Base-by-base conservation (phyloP, 2,888 invertebrate species). In the Himalopsyche tibetana region DNA sequence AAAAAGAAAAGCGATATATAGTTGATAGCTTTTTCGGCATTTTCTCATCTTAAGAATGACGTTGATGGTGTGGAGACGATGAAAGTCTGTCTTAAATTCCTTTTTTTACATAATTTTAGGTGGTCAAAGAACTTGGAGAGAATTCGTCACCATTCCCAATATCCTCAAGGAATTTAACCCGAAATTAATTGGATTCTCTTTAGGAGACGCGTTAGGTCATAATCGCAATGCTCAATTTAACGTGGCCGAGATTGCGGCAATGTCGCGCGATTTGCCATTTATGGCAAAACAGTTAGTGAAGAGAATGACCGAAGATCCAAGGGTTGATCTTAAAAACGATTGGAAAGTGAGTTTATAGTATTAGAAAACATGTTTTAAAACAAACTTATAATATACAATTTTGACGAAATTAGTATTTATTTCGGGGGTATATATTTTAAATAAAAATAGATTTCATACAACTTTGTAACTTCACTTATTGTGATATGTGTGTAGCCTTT, bases 131-230 rank as follows among this genome's bases (percentile, higher is more conserved):
- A 92, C 91, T 45, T 94, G 94, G 94, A 91, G 92, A 69, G 90
- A 92, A 85, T 93, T 91, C 89, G 89, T 94, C n/a, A 94, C 94
- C 0, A 80, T 94, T 74, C 94, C 94, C 17, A 94, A 95, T 90
- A 94, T 95, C 80, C 89, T 95, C 36, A 94, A 94, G 89, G 94
- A 93, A 90, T 96, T 94, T 90, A 96, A 95, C 90, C 94, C 95
- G 0, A 92, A 94, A 80, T 90, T 96, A 28, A 91, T 94, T 84
- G 96, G 96, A 0, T 95, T 94, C 89, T 93, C 95, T 0, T 86
- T 92, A 0, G 91, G 91, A 19, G 94, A 94, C 89, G 93, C 94
- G 0, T 90, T 93, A 38, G 89, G 89, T 69, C 89, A 89, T 36
- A 89, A 92, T 40, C 87, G 88, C 84, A 91, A 89, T 5, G 92